These are phyloP conservation scores for Parotia lawesii DNA, from an alignment of 2,113 vertebrate species.

Conservation along the genomic window DNA sequence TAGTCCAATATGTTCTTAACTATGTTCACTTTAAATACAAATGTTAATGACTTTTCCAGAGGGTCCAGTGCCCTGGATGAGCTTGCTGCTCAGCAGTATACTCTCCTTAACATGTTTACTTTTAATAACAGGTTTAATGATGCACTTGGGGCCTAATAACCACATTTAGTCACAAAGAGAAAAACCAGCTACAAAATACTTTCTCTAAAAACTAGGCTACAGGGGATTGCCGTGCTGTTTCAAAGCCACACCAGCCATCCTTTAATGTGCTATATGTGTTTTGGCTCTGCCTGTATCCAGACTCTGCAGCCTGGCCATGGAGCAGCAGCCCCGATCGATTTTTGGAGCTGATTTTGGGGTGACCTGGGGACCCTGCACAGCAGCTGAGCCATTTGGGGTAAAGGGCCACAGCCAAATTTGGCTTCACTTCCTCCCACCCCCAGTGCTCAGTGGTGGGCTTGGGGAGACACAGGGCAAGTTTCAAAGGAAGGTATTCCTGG, in stretches of 20 bases:
- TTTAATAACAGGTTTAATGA: slow-evolving; percentile 61
- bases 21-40: slow-evolving; percentile 37
- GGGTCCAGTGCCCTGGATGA: slow-evolving; percentile 7
- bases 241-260: slow-evolving; percentile 1
- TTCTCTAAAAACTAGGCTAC: slow-evolving; percentile 58
- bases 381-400: fast-evolving
- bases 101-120: slow-evolving; percentile 1
- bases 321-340: background rate
- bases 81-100: background rate
- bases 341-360: background rate
- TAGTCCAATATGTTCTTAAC: slow-evolving; percentile 61
- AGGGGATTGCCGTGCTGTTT: background rate
- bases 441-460: background rate
- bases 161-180: slow-evolving; percentile 49
- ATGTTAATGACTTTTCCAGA: slow-evolving; percentile 60
- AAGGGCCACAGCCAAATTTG: fast-evolving
- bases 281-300: background rate
- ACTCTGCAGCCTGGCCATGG: fast-evolving
- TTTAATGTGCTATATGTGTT: background rate
- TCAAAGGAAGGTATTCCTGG: background rate
- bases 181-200: slow-evolving; percentile 48
- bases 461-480: background rate
- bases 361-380: fast-evolving
- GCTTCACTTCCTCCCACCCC: background rate
- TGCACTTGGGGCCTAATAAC: slow-evolving; percentile 56